Conservation (phyloP, 30 jellyfish, hydroid and myxozoan species). For the Turritopsis dohrnii region DNA sequence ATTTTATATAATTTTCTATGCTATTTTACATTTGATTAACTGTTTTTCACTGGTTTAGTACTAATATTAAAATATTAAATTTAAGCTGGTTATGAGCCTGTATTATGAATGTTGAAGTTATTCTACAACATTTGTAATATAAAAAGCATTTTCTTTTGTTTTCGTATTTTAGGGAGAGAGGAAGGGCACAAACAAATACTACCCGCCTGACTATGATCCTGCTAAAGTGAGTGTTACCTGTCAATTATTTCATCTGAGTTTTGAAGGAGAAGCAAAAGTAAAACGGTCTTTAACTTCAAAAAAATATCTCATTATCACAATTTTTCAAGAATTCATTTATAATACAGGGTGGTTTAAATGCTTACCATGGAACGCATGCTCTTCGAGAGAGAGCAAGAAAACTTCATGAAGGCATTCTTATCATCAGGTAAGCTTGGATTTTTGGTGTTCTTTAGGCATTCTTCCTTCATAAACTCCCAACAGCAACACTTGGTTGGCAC, state of each 20-base stretch:
- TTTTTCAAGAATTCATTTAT: too few species aligned
- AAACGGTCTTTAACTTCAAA: background rate
- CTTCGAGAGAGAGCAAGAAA: slow-evolving; percentile 95
- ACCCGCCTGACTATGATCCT: slow-evolving; percentile 99
- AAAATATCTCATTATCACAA: too few species aligned
- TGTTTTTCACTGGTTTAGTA: too few species aligned
- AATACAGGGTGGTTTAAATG: slow-evolving; percentile 80
- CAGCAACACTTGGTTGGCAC: too few species aligned
- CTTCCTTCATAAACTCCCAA: too few species aligned
- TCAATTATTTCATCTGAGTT: background rate
- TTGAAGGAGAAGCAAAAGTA: background rate
- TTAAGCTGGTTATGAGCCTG: too few species aligned
- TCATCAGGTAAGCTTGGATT: slow-evolving; percentile 54
- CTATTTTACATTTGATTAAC: too few species aligned
- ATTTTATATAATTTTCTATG: too few species aligned
- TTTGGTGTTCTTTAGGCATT: background rate
- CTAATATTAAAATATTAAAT: too few species aligned
- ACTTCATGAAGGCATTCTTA: slow-evolving; percentile 90
- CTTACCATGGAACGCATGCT: slow-evolving; percentile 98
- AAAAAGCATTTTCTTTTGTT: background rate
- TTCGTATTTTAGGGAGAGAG: slow-evolving; percentile 91
- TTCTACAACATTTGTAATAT: too few species aligned
- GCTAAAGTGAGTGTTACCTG: slow-evolving; percentile 54
- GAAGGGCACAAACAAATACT: slow-evolving; percentile 93
- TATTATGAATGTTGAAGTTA: too few species aligned